Evolutionary conservation across 2,888 invertebrate genomes (phyloP).

Genomic region (Fissipunctia ypsillon): DNA sequence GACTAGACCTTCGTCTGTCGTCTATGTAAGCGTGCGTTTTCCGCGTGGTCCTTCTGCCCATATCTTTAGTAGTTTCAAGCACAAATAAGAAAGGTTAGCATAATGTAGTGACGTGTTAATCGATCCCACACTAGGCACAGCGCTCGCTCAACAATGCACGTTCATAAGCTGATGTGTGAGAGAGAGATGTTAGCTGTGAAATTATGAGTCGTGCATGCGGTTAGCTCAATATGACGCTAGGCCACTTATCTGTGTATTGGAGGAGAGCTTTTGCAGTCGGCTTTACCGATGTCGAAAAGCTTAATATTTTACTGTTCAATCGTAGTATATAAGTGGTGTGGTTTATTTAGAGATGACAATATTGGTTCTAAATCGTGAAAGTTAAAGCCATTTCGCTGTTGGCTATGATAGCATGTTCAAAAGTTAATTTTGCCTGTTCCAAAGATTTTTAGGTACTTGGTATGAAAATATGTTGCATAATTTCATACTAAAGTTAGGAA

Average conservation of each 20-base stretch:
- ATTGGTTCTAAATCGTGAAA: background rate
- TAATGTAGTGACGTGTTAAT: slow-evolving; percentile 60
- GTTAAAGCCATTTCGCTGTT: background rate
- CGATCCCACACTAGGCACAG: slow-evolving; percentile 50
- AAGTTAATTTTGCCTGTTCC: background rate
- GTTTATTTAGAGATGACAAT: slow-evolving; percentile 10
- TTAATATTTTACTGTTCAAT: slow-evolving; percentile 13
- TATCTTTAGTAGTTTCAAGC: slow-evolving; percentile 14
- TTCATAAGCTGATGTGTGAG: slow-evolving; percentile 42
- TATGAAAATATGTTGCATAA: slow-evolving; percentile 12
- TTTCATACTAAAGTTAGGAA: background rate
- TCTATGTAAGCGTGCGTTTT: background rate
- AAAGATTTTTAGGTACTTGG: background rate
- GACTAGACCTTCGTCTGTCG: background rate
- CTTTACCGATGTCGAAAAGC: slow-evolving; percentile 27
- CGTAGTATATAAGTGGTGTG: background rate
- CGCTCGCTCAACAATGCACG: slow-evolving; percentile 56
- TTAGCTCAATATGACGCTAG: slow-evolving; percentile 39
- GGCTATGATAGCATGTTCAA: background rate
- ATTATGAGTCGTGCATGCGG: slow-evolving; percentile 54
- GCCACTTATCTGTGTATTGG: slow-evolving; percentile 40
- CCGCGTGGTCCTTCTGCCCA: slow-evolving; percentile 41
- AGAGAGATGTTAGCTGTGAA: slow-evolving; percentile 58
- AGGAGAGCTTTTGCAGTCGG: slow-evolving; percentile 19
- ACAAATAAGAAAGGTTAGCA: slow-evolving; percentile 47